A percentile compares a stretch with the other conserved stretches of the same genome.
phyloP scores from a whole-genome alignment of 2,888 invertebrate genomes.

The Trichopoda pennipes region DNA sequence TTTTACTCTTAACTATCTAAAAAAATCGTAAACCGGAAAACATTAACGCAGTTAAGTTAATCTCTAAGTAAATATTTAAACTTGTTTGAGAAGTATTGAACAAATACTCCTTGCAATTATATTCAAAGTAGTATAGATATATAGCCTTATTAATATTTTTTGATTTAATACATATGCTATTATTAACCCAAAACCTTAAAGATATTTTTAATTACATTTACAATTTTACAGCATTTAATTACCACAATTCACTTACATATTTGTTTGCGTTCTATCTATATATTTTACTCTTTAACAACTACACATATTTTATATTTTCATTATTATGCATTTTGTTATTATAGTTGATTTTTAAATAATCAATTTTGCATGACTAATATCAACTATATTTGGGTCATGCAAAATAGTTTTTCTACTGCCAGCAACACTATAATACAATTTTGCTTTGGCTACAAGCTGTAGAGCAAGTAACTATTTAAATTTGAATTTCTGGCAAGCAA shows the following conservation, averaged over 20 bases:
- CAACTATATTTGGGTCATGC: conserved; percentile 68
- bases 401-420: conserved; percentile 53
- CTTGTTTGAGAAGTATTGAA: too few relatives aligned
- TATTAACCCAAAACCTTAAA: neutral
- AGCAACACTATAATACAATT: neutral
- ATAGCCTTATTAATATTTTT: too few relatives aligned
- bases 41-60: too few relatives aligned
- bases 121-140: neutral
- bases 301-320: conserved; percentile 37
- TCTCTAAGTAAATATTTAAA: too few relatives aligned
- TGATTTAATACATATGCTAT: neutral
- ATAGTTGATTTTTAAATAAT: conserved; percentile 54
- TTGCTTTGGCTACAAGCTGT: conserved; percentile 12
- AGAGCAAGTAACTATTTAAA: conserved; percentile 54
- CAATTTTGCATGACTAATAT: conserved; percentile 67
- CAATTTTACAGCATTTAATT: conserved; percentile 15
- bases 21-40: too few relatives aligned
- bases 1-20: too few relatives aligned
- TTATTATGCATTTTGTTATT: conserved; percentile 34
- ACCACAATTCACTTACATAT: conserved; percentile 5
- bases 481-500: conserved; percentile 36
- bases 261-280: neutral
- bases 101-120: neutral
- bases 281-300: neutral
- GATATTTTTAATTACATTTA: neutral